These are phyloP conservation scores for Drosophila trapezifrons DNA, from an alignment of 1,140 invertebrate genomes.

Conservation along the genomic window DNA sequence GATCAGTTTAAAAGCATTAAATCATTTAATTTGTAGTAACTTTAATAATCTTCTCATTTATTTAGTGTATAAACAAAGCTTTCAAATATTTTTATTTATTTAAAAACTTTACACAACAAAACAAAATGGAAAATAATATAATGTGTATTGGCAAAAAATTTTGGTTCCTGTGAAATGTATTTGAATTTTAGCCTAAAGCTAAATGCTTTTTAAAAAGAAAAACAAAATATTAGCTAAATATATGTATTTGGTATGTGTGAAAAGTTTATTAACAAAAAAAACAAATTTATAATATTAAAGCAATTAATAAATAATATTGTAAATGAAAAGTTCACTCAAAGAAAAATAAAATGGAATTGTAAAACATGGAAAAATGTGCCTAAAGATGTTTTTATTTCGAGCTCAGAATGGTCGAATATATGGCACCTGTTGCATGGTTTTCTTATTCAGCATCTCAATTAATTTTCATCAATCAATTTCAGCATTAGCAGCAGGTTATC, in stretches of 20 bases:
- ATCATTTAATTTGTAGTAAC: constrained; percentile 47
- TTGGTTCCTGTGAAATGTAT: constrained; percentile 55
- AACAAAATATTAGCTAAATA: constrained; percentile 48
- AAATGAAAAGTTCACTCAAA: constrained; percentile 61
- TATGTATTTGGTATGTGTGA: constrained; percentile 59
- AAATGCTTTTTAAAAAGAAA: constrained; percentile 30
- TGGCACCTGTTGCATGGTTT: background rate
- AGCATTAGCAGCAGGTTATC: constrained; percentile 12
- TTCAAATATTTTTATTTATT: constrained; percentile 62
- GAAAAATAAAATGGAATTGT: constrained; percentile 69
- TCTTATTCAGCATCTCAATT: background rate
- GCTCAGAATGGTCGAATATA: background rate
- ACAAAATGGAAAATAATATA: constrained; percentile 2
- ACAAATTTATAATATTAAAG: constrained; percentile 31
- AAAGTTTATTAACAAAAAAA: constrained; percentile 35
- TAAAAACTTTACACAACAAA: constrained; percentile 13
- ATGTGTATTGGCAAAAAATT: constrained; percentile 38
- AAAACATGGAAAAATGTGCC: constrained; percentile 22
- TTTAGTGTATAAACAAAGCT: constrained; percentile 57
- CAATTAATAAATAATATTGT: constrained; percentile 57
- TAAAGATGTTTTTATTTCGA: background rate
- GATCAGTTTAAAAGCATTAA: constrained; percentile 72
- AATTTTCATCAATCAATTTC: constrained; percentile 1
- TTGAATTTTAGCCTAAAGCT: constrained; percentile 29
- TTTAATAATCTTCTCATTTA: constrained; percentile 65